These are phyloP conservation scores for Limnodromus scolopaceus DNA, from an alignment of 2,797 vertebrate genomes.

Conservation along the genomic window DNA sequence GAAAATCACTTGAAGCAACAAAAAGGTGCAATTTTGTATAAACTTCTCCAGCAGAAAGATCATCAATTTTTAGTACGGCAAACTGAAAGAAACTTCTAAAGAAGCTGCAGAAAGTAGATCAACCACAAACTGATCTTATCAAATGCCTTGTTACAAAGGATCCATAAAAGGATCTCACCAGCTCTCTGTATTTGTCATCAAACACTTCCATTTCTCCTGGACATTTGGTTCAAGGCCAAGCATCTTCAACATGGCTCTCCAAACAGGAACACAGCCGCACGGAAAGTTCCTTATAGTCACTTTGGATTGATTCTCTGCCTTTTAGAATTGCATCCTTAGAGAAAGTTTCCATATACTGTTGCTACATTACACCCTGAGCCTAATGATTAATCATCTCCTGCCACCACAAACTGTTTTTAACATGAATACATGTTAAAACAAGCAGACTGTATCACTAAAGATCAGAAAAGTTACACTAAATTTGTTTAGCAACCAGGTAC, in stretches of 20 bases:
- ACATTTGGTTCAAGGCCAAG: not conserved
- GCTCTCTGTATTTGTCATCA: not conserved
- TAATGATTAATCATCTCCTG: conserved; percentile 49
- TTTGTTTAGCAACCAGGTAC: not conserved
- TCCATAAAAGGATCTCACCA: not conserved
- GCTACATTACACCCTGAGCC: conserved; percentile 21
- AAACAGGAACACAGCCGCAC: rapidly evolving
- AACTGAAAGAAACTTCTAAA: not conserved
- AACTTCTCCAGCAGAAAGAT: not conserved
- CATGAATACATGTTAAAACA: conserved; percentile 14
- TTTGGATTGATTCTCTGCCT: not conserved
- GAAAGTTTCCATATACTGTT: conserved; percentile 10
- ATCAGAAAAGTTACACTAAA: conserved; percentile 38
- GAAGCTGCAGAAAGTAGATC: not conserved
- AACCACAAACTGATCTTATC: not conserved
- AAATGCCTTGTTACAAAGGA: not conserved
- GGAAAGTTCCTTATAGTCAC: not conserved
- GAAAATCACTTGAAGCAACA: not conserved
- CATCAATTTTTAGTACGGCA: not conserved
- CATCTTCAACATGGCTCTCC: not conserved
- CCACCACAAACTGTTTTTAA: conserved; percentile 3
- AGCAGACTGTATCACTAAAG: conserved; percentile 21
- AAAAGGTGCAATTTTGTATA: rapidly evolving
- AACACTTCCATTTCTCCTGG: not conserved
- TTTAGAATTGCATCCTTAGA: not conserved